Evolutionary conservation across 1,140 invertebrate genomes (phyloP).

Genomic region (Leptopilina clavipes): DNA sequence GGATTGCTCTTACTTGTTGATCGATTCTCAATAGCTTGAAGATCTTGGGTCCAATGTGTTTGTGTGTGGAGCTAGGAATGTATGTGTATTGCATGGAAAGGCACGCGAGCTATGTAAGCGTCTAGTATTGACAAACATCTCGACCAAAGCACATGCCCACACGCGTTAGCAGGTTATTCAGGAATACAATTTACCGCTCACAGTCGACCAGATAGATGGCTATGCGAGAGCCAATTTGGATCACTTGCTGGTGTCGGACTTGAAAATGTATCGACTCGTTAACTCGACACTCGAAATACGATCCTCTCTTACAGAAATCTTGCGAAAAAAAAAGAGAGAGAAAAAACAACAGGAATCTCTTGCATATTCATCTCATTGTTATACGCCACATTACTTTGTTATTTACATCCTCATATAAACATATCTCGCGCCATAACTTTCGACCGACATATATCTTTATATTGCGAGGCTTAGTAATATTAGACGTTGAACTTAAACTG

Average conservation of each 20-base stretch:
- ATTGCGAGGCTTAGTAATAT: no score
- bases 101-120: constrained; percentile 30
- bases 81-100: not conserved
- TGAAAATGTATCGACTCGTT: constrained; percentile 35
- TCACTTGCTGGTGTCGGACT: constrained; percentile 30
- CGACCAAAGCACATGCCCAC: constrained; percentile 18
- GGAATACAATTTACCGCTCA: constrained; percentile 27
- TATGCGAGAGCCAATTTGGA: constrained; percentile 22
- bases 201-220: not conserved
- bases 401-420: not conserved
- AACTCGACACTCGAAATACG: constrained; percentile 28
- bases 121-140: constrained; percentile 31
- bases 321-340: not conserved
- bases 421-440: no score
- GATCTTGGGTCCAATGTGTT: not conserved
- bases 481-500: no score
- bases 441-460: no score
- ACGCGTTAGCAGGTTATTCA: constrained; percentile 32
- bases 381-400: not conserved
- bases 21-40: constrained; percentile 23
- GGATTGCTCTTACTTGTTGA: constrained; percentile 31
- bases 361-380: constrained; percentile 10
- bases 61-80: no score
- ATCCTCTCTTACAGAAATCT: not conserved
- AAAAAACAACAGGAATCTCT: not conserved